A percentile compares a stretch with the other conserved stretches of the same genome.
phyloP scores from a whole-genome alignment of 1,140 invertebrate genomes.

The Drosophila saltans region DNA sequence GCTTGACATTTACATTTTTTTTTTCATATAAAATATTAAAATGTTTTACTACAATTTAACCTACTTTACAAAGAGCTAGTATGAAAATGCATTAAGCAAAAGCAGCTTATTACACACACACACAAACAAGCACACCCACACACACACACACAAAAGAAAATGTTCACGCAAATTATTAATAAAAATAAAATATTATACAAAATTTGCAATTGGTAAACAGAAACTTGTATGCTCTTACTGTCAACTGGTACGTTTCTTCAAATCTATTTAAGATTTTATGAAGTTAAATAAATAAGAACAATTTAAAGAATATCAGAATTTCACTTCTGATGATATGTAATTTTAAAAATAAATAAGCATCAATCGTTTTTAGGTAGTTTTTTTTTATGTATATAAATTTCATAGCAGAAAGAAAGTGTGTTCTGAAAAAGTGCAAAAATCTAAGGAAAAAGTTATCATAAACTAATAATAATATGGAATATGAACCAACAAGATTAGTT shows the following conservation, averaged over 20 bases:
- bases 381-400: too few relatives aligned
- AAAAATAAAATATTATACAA: neutral
- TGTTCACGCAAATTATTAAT: neutral
- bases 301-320: too few relatives aligned
- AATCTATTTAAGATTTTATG: too few relatives aligned
- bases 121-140: neutral
- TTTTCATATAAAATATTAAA: neutral
- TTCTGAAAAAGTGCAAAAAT: too few relatives aligned
- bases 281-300: too few relatives aligned
- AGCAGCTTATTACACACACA: neutral
- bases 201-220: neutral
- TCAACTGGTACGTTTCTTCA: neutral
- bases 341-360: too few relatives aligned
- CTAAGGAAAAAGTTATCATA: too few relatives aligned
- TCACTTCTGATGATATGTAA: too few relatives aligned
- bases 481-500: too few relatives aligned
- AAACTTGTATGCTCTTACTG: neutral
- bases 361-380: too few relatives aligned
- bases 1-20: neutral
- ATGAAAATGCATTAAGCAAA: neutral
- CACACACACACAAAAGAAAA: neutral
- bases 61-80: neutral
- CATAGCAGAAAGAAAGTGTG: too few relatives aligned
- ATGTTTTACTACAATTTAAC: neutral
- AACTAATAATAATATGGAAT: too few relatives aligned